A percentile compares a stretch with the other conserved stretches of the same genome.
Evolutionary conservation across 1,140 invertebrate genomes (phyloP).

Genomic region (Drosophila aff.): DNA sequence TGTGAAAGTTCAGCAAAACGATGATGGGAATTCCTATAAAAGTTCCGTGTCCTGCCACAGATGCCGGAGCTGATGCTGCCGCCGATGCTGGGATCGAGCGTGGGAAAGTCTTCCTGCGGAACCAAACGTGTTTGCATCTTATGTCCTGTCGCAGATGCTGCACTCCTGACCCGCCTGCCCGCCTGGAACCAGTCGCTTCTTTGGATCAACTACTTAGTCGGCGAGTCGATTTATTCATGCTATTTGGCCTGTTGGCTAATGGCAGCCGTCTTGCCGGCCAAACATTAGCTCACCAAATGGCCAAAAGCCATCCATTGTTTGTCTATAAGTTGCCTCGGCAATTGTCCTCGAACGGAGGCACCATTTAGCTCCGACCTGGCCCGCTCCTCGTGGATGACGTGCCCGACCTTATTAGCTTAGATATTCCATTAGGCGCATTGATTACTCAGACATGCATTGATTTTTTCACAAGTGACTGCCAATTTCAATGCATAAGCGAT

Average conservation of each 20-base stretch:
- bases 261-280: constrained; percentile 46
- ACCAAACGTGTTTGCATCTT: constrained; percentile 63
- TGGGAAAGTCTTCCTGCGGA: constrained; percentile 61
- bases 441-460: constrained; percentile 84
- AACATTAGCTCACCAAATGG: constrained; percentile 77
- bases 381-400: constrained; percentile 22
- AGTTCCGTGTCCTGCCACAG: constrained; percentile 75
- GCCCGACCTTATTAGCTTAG: constrained; percentile 72
- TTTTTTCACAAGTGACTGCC: constrained; percentile 81
- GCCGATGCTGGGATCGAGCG: constrained; percentile 52
- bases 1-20: constrained; percentile 81
- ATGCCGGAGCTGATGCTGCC: constrained; percentile 53
- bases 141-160: constrained; percentile 62
- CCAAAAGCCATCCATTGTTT: constrained; percentile 68
- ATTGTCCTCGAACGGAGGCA: constrained; percentile 66
- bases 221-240: constrained; percentile 73
- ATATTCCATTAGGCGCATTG: constrained; percentile 80
- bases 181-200: constrained; percentile 34
- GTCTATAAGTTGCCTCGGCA: constrained; percentile 61
- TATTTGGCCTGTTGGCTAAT: constrained; percentile 75
- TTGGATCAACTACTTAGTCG: constrained; percentile 60
- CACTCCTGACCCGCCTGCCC: constrained; percentile 17
- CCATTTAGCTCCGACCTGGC: constrained; percentile 28
- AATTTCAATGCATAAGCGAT: constrained; percentile 83
- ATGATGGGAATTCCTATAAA: constrained; percentile 70